phyloP scores from a whole-genome alignment of 2,113 vertebrate genomes.

The Macrotis lagotis region DNA sequence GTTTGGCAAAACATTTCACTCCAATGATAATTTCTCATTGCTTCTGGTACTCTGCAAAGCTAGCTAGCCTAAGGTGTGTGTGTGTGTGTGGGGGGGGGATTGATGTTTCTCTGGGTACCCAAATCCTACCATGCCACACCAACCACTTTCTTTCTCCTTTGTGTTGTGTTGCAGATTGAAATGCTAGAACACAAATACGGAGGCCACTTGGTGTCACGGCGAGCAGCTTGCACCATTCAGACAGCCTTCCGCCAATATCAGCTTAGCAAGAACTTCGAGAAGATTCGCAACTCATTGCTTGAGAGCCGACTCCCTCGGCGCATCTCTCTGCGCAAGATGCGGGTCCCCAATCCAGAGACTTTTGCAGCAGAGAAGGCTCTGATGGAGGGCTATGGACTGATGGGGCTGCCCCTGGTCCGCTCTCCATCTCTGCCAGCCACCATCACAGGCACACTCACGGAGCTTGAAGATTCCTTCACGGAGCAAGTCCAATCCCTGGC shows the following conservation, averaged over 20 bases:
- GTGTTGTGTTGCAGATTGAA: slow-evolving; percentile 90
- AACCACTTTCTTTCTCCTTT: neutral
- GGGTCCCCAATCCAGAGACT: slow-evolving; percentile 91
- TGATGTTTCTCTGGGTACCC: neutral
- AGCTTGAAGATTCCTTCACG: slow-evolving; percentile 97
- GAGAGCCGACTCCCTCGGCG: slow-evolving; percentile 96
- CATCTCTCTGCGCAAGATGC: slow-evolving; percentile 94
- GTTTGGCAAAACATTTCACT: neutral
- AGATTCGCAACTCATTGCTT: slow-evolving; percentile 97
- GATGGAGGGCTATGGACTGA: slow-evolving; percentile 92
- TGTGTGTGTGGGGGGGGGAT: too few relatives aligned
- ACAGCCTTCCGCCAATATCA: slow-evolving; percentile 99
- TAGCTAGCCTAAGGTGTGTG: fast-evolving
- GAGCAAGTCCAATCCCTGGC: slow-evolving; percentile 98
- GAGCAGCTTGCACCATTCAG: slow-evolving; percentile 98
- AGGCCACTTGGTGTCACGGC: slow-evolving; percentile 94
- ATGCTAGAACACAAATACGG: slow-evolving; percentile 99
- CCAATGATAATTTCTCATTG: neutral
- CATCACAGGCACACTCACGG: slow-evolving; percentile 91
- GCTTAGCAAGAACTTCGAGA: slow-evolving; percentile 99
- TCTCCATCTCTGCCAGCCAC: slow-evolving; percentile 92
- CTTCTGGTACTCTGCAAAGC: too few relatives aligned
- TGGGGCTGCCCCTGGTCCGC: slow-evolving; percentile 92
- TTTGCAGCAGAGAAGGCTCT: slow-evolving; percentile 93
- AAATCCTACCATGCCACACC: neutral